A percentile compares a stretch with the other conserved stretches of the same genome.
Evolutionary conservation across 1,140 invertebrate species (phyloP).

Genomic region (Hypsibius dujardini): DNA sequence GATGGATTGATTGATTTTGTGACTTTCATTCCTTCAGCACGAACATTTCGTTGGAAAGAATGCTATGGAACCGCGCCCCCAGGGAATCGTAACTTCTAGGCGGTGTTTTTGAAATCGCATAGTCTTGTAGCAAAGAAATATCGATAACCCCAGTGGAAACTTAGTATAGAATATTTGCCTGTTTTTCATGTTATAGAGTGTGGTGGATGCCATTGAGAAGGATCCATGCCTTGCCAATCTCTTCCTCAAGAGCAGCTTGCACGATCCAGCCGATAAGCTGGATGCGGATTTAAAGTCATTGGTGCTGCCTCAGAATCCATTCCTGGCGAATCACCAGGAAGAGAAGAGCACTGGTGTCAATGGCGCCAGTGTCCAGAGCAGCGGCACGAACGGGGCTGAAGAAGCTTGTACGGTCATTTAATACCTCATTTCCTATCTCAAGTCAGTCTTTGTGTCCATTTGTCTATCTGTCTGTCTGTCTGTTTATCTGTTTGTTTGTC

Average conservation of each 20-base stretch:
- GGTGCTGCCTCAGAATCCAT: background rate
- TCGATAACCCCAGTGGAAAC: too few relatives aligned
- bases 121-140: too few relatives aligned
- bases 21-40: too few relatives aligned
- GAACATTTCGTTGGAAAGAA: too few relatives aligned
- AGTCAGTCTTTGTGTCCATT: background rate
- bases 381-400: background rate
- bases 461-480: too few relatives aligned
- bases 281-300: background rate
- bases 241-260: background rate
- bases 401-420: background rate
- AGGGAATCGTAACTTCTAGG: too few relatives aligned
- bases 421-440: background rate
- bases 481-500: too few relatives aligned
- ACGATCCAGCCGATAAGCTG: background rate
- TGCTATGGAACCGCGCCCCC: too few relatives aligned
- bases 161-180: too few relatives aligned
- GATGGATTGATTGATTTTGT: too few relatives aligned
- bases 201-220: background rate
- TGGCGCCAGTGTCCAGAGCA: background rate
- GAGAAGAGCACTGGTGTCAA: background rate
- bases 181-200: too few relatives aligned
- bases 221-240: constrained; percentile 10
- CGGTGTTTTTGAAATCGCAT: too few relatives aligned
- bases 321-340: background rate